These are phyloP conservation scores for Ariopsis seemanni DNA, from an alignment of 2,113 vertebrate genomes.

Conservation along the genomic window DNA sequence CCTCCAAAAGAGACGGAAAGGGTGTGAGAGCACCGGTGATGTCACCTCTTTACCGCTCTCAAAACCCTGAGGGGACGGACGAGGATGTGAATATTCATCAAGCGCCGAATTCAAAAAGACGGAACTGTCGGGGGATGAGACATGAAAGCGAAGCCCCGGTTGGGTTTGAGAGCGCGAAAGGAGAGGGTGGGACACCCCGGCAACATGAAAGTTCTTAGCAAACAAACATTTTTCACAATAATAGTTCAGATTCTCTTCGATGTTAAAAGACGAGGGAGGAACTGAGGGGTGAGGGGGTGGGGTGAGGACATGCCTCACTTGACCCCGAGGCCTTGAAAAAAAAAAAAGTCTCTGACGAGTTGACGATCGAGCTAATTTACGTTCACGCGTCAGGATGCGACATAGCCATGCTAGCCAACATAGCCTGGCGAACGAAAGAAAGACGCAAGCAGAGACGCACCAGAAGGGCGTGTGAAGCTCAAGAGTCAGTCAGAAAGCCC, in stretches of 20 bases:
- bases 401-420: neutral
- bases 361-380: slow-evolving; percentile 71
- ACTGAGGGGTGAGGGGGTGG: slow-evolving; percentile 40
- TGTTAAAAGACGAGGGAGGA: slow-evolving; percentile 57
- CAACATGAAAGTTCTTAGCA: slow-evolving; percentile 80
- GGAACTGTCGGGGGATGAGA: slow-evolving; percentile 71
- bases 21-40: slow-evolving; percentile 63
- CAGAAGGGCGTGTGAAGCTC: slow-evolving; percentile 54
- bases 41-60: slow-evolving; percentile 71
- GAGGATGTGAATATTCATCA: slow-evolving; percentile 79
- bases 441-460: slow-evolving; percentile 11
- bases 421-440: slow-evolving; percentile 51
- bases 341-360: slow-evolving; percentile 63
- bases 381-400: slow-evolving; percentile 54
- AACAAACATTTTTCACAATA: slow-evolving; percentile 81
- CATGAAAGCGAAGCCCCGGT: slow-evolving; percentile 77
- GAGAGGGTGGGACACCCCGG: slow-evolving; percentile 74
- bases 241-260: slow-evolving; percentile 73
- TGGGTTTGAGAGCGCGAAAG: slow-evolving; percentile 70
- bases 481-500: slow-evolving; percentile 63
- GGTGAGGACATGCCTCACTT: slow-evolving; percentile 57
- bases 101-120: slow-evolving; percentile 73
- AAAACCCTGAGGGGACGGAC: slow-evolving; percentile 67
- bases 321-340: slow-evolving; percentile 61
- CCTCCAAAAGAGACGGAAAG: slow-evolving; percentile 27